Evolutionary conservation across 2,797 vertebrate genomes (phyloP).

Genomic region (Moxostoma hubbsi): DNA sequence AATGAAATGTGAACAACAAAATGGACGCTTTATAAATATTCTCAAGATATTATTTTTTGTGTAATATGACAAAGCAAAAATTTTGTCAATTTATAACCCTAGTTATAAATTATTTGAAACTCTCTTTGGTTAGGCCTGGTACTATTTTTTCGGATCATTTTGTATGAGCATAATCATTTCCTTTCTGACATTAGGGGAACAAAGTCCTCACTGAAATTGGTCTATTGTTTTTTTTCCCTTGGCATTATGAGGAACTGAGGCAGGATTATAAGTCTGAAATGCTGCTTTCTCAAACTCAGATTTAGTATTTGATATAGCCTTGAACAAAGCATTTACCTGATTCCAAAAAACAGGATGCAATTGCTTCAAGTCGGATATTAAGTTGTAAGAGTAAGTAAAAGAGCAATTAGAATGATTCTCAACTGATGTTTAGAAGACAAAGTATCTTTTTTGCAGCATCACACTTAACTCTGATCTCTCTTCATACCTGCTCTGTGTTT

Average conservation of each 20-base stretch:
- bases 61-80: background rate
- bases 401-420: no score
- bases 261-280: conserved; percentile 20
- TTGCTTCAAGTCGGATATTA: no score
- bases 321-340: background rate
- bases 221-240: conserved; percentile 13
- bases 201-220: conserved; percentile 3
- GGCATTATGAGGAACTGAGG: conserved; percentile 40
- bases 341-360: background rate
- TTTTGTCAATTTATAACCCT: background rate
- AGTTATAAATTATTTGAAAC: background rate
- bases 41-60: background rate
- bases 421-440: background rate
- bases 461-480: background rate
- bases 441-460: background rate
- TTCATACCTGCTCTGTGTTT: conserved; percentile 19
- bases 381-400: no score
- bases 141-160: conserved; percentile 2
- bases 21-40: background rate
- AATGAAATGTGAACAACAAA: background rate
- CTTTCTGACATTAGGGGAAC: conserved; percentile 40
- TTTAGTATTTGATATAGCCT: conserved; percentile 6
- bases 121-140: background rate
- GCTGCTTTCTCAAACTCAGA: background rate
- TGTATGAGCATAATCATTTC: conserved; percentile 15